phyloP scores from a whole-genome alignment of 2,113 vertebrate species.

The Lamprologus speciosus region DNA sequence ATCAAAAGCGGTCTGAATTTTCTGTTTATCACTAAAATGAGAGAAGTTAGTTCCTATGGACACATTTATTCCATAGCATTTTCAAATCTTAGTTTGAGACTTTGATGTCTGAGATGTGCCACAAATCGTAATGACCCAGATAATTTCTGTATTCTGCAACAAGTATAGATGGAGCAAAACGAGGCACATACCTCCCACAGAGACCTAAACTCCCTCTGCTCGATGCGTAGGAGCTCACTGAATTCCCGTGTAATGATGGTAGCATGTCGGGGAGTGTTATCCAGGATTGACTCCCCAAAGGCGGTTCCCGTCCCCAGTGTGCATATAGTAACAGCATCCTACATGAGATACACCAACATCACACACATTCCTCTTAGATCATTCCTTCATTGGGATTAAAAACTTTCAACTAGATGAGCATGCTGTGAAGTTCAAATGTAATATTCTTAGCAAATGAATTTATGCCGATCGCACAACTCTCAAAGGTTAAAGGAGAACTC shows the following conservation, averaged over 20 bases:
- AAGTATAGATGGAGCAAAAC: not conserved
- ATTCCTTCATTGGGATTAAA: not conserved
- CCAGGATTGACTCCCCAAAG: conserved; percentile 95
- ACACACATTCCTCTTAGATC: not conserved
- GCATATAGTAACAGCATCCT: conserved; percentile 96
- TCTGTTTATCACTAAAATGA: not conserved
- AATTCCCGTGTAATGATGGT: conserved; percentile 90
- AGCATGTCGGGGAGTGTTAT: conserved; percentile 94
- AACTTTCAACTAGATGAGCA: not conserved
- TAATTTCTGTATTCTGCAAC: not conserved
- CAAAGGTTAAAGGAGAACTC: conserved; percentile 2
- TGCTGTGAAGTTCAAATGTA: not conserved
- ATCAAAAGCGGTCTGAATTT: not conserved
- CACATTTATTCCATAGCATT: not conserved
- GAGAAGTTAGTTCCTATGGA: not conserved
- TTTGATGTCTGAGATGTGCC: not conserved
- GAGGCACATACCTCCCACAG: conserved; percentile 89
- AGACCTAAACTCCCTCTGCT: conserved; percentile 91
- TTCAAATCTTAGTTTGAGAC: not conserved
- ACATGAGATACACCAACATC: conserved; percentile 27
- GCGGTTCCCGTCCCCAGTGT: conserved; percentile 93
- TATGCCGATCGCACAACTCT: not conserved
- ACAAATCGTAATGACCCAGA: not conserved
- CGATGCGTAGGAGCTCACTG: conserved; percentile 91
- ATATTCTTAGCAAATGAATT: not conserved